Base-by-base conservation (phyloP, 2,797 vertebrate genomes). In the Peromyscus melanophrys region DNA sequence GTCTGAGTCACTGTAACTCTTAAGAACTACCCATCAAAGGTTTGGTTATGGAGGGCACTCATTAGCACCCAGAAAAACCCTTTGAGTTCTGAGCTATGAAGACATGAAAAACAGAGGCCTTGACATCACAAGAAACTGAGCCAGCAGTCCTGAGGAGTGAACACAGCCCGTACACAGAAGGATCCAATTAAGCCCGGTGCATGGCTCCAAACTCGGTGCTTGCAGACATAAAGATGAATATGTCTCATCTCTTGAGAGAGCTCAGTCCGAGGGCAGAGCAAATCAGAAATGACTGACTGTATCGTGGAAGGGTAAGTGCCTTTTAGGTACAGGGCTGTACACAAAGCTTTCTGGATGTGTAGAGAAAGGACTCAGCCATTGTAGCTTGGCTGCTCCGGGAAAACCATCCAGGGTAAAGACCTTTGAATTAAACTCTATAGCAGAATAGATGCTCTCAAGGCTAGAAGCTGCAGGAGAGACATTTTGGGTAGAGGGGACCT, bases 121-220 rank as follows among this genome's bases (percentile, higher is more conserved):
- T 97, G 96, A 76, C 89, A 89, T 86, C 77, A 80, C 57, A 92
- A 55, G 90, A 95, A 87, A 40, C 69, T 37, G 57, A 94, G 59
- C 92, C 86, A 37, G 65, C 43, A 71, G 65, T 87, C 85, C 92
- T 69, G 78, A 91, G 78, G 95, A 91, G 75, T 55, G 71, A 94
- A 95, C 31, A 63, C 55, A 73, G 14, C 69, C 43, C n/a, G 11
- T 76, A 55, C 82, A 73, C 94, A 92, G 78, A 95, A 80, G 88
- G 82, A 89, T 65, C 97, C 96, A 96, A 77, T 97, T 96, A 98
- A 96, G 83, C 29, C 31, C 90, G 83, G 92, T n/a, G 17, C 37
- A 46, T 5, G 59, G 85, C 80, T 89, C 57, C 4, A 4, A 69
- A 92, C 82, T 84, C 40, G 37, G 96, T 55, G 65, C 49, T 34